A percentile compares a stretch with the other conserved stretches of the same genome.
These are phyloP conservation scores for Ptyas mucosa DNA, from an alignment of 2,113 vertebrate genomes.

Conservation along the genomic window DNA sequence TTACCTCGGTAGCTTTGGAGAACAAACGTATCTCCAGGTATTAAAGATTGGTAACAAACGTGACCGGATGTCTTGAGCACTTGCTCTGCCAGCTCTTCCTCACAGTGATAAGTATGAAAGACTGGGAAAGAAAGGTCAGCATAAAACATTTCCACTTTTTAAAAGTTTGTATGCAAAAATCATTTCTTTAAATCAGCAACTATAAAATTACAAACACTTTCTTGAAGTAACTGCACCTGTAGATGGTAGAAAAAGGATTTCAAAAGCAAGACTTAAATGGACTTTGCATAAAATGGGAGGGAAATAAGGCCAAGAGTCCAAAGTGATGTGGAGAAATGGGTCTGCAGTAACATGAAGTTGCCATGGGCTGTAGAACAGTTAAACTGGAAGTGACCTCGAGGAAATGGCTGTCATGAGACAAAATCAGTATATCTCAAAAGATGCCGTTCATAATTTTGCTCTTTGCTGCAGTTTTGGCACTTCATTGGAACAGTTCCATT, in stretches of 20 bases:
- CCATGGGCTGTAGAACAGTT: conserved; percentile 26
- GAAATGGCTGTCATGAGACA: conserved; percentile 68
- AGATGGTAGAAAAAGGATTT: conserved; percentile 80
- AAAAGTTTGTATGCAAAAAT: conserved; percentile 72
- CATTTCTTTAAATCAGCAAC: conserved; percentile 72
- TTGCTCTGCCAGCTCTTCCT: conserved; percentile 92
- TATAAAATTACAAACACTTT: conserved; percentile 99
- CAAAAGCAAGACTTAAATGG: conserved; percentile 63
- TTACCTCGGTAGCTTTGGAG: conserved; percentile 89
- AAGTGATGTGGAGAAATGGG: background rate
- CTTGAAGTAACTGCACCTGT: conserved; percentile 87
- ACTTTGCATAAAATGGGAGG: conserved; percentile 76
- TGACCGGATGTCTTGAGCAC: conserved; percentile 75
- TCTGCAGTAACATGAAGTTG: conserved; percentile 23
- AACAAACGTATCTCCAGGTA: conserved; percentile 80
- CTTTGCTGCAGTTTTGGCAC: conserved; percentile 90
- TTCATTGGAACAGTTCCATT: conserved; percentile 89
- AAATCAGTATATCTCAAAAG: conserved; percentile 76
- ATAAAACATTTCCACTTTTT: conserved; percentile 75
- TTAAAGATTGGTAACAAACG: conserved; percentile 84
- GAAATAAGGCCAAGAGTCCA: conserved; percentile 20
- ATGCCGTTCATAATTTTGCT: conserved; percentile 72
- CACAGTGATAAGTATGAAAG: conserved; percentile 99
- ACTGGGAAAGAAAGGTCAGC: conserved; percentile 73
- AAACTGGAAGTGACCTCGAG: conserved; percentile 61